phyloP scores from a whole-genome alignment of 2,113 vertebrate genomes.

The Gobiocypris rarus region DNA sequence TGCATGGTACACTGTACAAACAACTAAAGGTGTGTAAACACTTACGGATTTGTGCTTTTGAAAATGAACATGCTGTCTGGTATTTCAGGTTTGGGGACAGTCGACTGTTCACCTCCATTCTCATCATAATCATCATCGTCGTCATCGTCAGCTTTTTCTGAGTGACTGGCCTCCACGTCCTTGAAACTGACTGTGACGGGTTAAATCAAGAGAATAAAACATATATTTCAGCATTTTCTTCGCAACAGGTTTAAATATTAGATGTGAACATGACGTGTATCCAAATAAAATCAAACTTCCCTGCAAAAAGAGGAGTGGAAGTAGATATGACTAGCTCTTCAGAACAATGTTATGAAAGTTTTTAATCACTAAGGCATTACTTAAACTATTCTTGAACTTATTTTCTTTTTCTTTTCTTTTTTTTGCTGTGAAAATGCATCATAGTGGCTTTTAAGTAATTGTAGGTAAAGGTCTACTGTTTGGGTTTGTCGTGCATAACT shows the following conservation, averaged over 20 bases:
- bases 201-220: conserved; percentile 13
- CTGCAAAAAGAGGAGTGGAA: background rate
- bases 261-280: background rate
- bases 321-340: background rate
- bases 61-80: conserved; percentile 99
- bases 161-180: conserved; percentile 70
- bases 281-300: background rate
- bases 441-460: background rate
- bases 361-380: no score
- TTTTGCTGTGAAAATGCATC: no score
- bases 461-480: background rate
- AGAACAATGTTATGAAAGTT: background rate
- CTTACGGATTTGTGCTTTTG: conserved; percentile 97
- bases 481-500: no score
- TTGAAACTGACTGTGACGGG: conserved; percentile 73
- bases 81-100: conserved; percentile 81
- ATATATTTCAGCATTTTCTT: background rate
- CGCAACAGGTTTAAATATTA: background rate
- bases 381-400: background rate
- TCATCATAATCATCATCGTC: conserved; percentile 62
- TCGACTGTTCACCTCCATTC: conserved; percentile 72
- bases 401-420: no score
- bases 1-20: background rate
- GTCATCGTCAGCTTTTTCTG: conserved; percentile 58
- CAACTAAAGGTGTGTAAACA: background rate